Conservation (phyloP, 2,113 vertebrate species). For the Ciconia stormi region DNA sequence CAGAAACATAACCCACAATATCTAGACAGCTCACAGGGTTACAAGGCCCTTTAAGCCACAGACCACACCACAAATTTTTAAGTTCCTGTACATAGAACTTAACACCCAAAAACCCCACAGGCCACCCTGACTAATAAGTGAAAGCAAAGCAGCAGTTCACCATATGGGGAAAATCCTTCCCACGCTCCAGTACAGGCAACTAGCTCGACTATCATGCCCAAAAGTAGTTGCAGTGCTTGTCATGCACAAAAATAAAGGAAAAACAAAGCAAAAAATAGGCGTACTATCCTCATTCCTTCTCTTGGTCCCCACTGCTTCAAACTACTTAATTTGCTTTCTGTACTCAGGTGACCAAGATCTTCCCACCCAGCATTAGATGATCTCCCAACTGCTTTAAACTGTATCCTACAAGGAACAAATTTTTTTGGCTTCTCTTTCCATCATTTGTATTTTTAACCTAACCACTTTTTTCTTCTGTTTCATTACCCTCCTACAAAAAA, state of each 20-base stretch:
- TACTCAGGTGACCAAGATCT: background rate
- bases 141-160: background rate
- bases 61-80: background rate
- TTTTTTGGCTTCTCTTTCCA: background rate
- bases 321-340: background rate
- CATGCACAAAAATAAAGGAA: background rate
- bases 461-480: background rate
- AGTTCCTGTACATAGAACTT: background rate
- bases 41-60: background rate
- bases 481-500: background rate
- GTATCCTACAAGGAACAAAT: background rate
- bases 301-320: background rate
- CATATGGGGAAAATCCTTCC: background rate
- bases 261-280: background rate
- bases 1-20: background rate
- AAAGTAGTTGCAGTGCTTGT: background rate
- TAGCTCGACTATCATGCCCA: background rate
- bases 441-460: background rate
- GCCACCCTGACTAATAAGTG: background rate
- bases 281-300: background rate
- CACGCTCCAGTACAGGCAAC: background rate
- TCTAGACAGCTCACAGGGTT: background rate
- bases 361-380: background rate
- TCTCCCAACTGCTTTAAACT: background rate
- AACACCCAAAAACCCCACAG: accelerated